phyloP scores from a whole-genome alignment of 2,797 vertebrate genomes.

The Nannoperca obscura region DNA sequence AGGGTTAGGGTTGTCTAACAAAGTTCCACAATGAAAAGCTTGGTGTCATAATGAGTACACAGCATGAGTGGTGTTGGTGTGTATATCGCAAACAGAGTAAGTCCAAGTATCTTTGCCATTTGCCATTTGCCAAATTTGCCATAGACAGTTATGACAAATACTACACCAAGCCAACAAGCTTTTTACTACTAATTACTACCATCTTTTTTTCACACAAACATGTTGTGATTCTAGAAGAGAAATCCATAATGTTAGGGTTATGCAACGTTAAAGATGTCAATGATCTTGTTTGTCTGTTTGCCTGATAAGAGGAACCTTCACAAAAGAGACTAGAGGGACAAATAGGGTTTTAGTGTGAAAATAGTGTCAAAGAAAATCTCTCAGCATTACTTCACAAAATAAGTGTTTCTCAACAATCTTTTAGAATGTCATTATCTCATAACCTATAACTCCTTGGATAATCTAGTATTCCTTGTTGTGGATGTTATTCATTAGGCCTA shows the following conservation, averaged over 20 bases:
- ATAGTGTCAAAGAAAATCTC: constrained; percentile 41
- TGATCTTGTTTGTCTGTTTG: constrained; percentile 75
- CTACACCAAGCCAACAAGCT: constrained; percentile 76
- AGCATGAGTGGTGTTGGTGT: not conserved
- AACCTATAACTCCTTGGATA: constrained; percentile 9
- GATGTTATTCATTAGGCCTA: not conserved
- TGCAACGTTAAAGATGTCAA: constrained; percentile 62
- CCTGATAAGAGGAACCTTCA: constrained; percentile 73
- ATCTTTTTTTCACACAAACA: constrained; percentile 76
- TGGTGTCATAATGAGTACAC: constrained; percentile 6
- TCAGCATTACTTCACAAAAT: constrained; percentile 36
- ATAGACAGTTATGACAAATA: constrained; percentile 72
- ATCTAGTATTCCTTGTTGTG: not conserved
- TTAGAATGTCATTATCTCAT: constrained; percentile 14
- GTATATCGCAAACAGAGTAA: not conserved
- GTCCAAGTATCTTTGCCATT: constrained; percentile 18
- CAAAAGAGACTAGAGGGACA: constrained; percentile 43
- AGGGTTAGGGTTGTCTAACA: not conserved
- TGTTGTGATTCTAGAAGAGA: constrained; percentile 71
- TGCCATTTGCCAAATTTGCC: too few species aligned
- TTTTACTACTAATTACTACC: constrained; percentile 50
- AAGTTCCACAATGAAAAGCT: not conserved
- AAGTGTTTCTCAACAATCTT: not conserved
- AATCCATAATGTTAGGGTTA: constrained; percentile 71
- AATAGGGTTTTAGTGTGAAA: constrained; percentile 58